Base-by-base conservation (phyloP, 2,888 invertebrate species). In the Atethmia centrago region DNA sequence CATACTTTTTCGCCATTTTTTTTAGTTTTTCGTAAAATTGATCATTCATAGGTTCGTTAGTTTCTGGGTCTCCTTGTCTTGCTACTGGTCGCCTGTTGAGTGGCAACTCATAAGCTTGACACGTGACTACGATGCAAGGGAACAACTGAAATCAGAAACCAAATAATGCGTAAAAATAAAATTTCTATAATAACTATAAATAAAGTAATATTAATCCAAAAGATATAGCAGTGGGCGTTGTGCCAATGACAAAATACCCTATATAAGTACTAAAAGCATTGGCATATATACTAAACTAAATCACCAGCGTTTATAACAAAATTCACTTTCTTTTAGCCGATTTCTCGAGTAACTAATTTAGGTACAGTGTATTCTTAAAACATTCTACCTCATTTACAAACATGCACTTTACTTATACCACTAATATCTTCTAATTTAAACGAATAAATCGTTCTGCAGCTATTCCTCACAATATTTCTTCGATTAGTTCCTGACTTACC, bases 101-200 rank as follows among this genome's bases (percentile, higher is more conserved):
- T 25, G 55, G 45, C 51, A 14, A 40, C 25, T 76, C 40, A 31
- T 59, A 42, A 28, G n/a, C 76, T 47, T 75, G 59, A 55, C 47
- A 61, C 16, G 67, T 49, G 3, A 61, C 25, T 42, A 47, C 53
- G 31, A 55, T 55, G 21, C 45, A 51, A 28, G 61, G 25, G 40
- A 75, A 68, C 19, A 75, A 59, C 79, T 80, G 75, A 19, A 79
- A 80, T n/a, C 47, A 73, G 9, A 67, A 68, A 55, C 36, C 31
- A 62, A 58, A 28, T 25, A 42, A 36, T 47, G 9, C 0, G 2
- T 47, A 0, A 58, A 49, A 51, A 31, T 16, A 21, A 49, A 42
- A 31, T 31, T 4, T 12, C 12, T 4, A 2, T n/a, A 40, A 16
- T 49, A 49, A 56, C 69, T 47, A 5, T 9, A 14, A 49, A 49